Evolutionary conservation across 2,113 vertebrate species (phyloP), one percentile per base, ranked within the genome.

Genomic region (Parotia lawesii): DNA sequence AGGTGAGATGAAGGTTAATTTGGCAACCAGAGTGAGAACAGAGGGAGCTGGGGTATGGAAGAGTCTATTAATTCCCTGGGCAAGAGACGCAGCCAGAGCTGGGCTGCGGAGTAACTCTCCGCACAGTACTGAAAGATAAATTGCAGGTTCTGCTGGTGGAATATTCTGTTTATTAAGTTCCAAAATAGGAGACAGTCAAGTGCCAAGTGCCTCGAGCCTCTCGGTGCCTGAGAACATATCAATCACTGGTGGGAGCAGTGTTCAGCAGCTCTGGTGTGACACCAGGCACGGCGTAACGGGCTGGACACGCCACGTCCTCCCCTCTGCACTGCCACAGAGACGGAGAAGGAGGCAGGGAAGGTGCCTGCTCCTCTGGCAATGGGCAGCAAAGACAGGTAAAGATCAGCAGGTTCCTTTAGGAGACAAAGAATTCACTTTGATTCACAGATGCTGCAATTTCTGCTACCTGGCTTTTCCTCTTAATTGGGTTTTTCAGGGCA

Each of bases 1-100:
- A 83, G 82, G 93, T 85, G 90, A 96, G 64, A 78, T 88, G 79
- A 96, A 93, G 89, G 90, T 95, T 92, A 95, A 91, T 94, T 90
- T 91, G 58, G 29, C 80, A 92, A 44, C 80, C 29, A 5, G 58
- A 75, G 42, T 23, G 20, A 79, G 82, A 90, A 70, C 73, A 35
- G 33, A 91, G 69, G 40, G 62, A 85, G 79, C 50, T 61, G 24
- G 38, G 58, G 58, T 44, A 69, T 48, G 69, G 53, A 78, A 85
- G 69, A 93, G 75, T 89, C 90, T 94, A 94, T 90, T 94, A 94
- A 95, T 95, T 96, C 95, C 91, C 83, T 90, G 84, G 70, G 79
- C 60, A 81, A 78, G 29, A 69, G 48, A 85, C 0, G 8, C 37
- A 93, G 84, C 66, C 62, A 42, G 83, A 85, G 45, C 77, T 11